phyloP scores from a whole-genome alignment of 1,140 invertebrate genomes.

The Carcinoscorpius rotundicauda region DNA sequence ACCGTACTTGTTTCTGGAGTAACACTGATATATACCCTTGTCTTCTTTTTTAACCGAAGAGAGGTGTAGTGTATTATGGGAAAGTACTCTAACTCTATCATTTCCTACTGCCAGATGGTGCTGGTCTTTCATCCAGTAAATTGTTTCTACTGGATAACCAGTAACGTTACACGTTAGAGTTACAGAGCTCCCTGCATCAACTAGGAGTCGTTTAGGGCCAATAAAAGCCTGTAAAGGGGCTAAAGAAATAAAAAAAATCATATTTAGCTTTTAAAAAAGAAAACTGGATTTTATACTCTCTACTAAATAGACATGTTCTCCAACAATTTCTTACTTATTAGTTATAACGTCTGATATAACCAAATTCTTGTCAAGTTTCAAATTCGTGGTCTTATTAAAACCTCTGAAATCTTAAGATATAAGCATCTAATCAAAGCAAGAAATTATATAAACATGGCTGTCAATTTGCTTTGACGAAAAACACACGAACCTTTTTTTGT shows the following conservation, averaged over 20 bases:
- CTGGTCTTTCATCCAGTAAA: conserved; percentile 51
- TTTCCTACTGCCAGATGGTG: conserved; percentile 46
- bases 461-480: too few relatives aligned
- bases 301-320: too few relatives aligned
- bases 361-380: too few relatives aligned
- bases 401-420: too few relatives aligned
- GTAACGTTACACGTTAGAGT: conserved; percentile 23
- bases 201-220: conserved; percentile 17
- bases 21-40: conserved; percentile 80
- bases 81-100: conserved; percentile 25
- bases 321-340: too few relatives aligned
- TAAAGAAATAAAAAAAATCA: not conserved
- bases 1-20: conserved; percentile 69
- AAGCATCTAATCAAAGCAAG: too few relatives aligned
- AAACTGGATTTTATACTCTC: too few relatives aligned
- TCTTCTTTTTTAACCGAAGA: conserved; percentile 58
- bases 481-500: too few relatives aligned
- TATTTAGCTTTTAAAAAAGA: too few relatives aligned
- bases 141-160: conserved; percentile 21
- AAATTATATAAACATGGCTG: too few relatives aligned
- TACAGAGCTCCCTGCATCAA: conserved; percentile 41
- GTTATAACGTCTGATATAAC: too few relatives aligned
- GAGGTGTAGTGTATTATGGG: conserved; percentile 43
- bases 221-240: conserved; percentile 19
- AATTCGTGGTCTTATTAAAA: too few relatives aligned